phyloP scores from a whole-genome alignment of 2,888 invertebrate genomes.

The Sialis fuliginosa region DNA sequence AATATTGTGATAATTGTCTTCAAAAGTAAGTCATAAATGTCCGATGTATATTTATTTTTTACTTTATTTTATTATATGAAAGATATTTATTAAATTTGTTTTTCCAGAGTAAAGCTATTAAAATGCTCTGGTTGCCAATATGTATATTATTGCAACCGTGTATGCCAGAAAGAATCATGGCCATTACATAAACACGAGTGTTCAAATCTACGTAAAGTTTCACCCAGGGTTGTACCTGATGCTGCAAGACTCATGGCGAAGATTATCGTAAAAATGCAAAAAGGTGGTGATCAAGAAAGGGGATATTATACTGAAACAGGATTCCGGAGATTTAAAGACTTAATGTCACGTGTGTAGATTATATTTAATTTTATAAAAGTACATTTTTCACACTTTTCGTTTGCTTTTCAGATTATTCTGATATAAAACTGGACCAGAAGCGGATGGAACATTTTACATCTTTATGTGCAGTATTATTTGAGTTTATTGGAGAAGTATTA shows the following conservation, averaged over 20 bases:
- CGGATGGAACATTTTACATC: conserved; percentile 66
- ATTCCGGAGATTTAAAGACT: conserved; percentile 63
- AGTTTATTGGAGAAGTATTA: conserved; percentile 48
- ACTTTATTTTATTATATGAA: background rate
- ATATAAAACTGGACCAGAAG: conserved; percentile 54
- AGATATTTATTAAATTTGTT: background rate
- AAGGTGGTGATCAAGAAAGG: conserved; percentile 46
- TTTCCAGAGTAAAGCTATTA: conserved; percentile 45
- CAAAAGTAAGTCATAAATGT: conserved; percentile 35
- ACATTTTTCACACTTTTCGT: background rate
- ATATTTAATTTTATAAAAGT: background rate
- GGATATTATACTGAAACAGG: conserved; percentile 50
- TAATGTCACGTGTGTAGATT: conserved; percentile 70
- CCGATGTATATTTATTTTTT: background rate
- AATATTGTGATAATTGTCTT: conserved; percentile 62
- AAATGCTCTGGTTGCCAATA: conserved; percentile 75
- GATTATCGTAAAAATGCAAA: conserved; percentile 48
- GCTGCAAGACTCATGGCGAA: conserved; percentile 64
- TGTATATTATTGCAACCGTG: conserved; percentile 63
- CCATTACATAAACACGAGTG: conserved; percentile 70
- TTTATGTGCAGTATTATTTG: conserved; percentile 49
- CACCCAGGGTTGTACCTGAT: conserved; percentile 61
- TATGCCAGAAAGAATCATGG: conserved; percentile 74
- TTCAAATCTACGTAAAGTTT: conserved; percentile 47
- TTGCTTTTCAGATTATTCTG: conserved; percentile 52